These are phyloP conservation scores for Philonicus albiceps DNA, from an alignment of 2,888 invertebrate species.

Conservation along the genomic window DNA sequence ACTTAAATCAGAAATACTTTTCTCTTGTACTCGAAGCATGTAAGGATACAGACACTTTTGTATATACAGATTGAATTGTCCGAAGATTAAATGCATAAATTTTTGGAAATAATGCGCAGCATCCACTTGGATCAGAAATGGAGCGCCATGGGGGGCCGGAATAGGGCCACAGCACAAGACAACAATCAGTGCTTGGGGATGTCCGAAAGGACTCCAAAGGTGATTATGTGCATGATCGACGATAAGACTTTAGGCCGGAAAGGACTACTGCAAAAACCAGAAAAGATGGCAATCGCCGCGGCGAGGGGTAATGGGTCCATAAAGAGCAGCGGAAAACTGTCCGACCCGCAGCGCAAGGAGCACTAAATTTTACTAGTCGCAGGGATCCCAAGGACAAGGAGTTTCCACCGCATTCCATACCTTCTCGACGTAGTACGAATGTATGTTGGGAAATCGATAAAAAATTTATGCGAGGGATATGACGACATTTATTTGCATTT, in stretches of 20 bases:
- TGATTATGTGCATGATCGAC: constrained; percentile 34
- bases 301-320: background rate
- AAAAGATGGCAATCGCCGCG: background rate
- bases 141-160: background rate
- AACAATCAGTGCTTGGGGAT: constrained; percentile 7
- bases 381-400: constrained; percentile 4
- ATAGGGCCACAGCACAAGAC: background rate
- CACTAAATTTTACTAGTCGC: constrained; percentile 21
- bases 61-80: background rate
- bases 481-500: constrained; percentile 48
- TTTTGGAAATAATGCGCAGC: background rate
- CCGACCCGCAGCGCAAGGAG: background rate
- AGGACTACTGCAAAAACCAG: background rate
- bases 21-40: background rate
- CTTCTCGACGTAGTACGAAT: background rate
- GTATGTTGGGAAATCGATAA: constrained; percentile 44
- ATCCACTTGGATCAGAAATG: background rate
- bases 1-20: background rate
- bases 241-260: background rate
- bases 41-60: background rate
- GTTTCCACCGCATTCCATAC: constrained; percentile 14
- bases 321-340: background rate
- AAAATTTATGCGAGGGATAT: constrained; percentile 45
- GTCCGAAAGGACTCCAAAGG: background rate
- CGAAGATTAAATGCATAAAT: constrained; percentile 20